Percentiles rank a stretch among this genome's conserved stretches.
phyloP scores from a whole-genome alignment of 2,888 invertebrate genomes.

The Crioceris asparagi region DNA sequence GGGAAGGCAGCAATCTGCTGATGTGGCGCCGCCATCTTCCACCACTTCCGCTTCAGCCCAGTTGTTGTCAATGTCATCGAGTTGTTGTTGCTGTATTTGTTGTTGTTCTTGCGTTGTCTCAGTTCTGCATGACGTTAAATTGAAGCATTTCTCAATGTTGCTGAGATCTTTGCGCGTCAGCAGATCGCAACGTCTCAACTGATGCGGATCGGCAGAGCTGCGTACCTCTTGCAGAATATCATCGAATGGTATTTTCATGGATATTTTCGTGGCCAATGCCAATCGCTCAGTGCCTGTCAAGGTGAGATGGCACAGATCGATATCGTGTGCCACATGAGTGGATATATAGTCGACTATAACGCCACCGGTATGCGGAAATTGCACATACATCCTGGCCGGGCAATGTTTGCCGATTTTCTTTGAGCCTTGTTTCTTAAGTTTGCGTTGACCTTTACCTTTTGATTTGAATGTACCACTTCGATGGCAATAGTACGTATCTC shows the following conservation, averaged over 20 bases:
- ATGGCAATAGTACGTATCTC: not conserved
- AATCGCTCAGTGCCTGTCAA: not conserved
- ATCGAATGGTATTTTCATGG: not conserved
- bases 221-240: not conserved
- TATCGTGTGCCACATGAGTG: not conserved
- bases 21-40: not conserved
- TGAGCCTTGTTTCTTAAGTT: not conserved
- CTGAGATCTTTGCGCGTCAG: not conserved
- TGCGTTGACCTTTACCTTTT: not conserved
- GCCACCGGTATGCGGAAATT: not conserved
- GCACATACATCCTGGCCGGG: not conserved
- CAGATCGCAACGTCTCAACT: not conserved
- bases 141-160: not conserved
- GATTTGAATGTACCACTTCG: slow-evolving; percentile 1
- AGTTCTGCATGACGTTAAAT: not conserved
- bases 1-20: too few relatives aligned
- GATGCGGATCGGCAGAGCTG: not conserved
- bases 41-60: not conserved
- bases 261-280: not conserved
- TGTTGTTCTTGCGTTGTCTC: too few relatives aligned
- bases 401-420: slow-evolving; percentile 1
- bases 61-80: not conserved
- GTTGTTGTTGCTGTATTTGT: too few relatives aligned
- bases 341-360: not conserved
- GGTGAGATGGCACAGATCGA: not conserved